phyloP scores from a whole-genome alignment of 2,797 vertebrate genomes.

The Avahi laniger region DNA sequence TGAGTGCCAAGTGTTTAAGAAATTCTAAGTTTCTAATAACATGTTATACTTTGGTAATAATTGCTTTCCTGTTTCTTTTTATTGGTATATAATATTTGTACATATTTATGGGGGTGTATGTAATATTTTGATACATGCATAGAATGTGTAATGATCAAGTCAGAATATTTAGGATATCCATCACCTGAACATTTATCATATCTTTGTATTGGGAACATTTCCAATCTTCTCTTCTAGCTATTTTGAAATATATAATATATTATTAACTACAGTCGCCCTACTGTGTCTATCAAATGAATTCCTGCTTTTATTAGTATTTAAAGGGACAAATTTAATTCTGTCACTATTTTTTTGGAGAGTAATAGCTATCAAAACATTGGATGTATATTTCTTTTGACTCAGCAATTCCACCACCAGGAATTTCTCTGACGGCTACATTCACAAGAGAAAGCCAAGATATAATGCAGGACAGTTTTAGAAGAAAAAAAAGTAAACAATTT shows the following conservation, averaged over 20 bases:
- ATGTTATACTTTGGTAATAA: background rate
- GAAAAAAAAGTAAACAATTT: background rate
- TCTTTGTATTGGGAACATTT: background rate
- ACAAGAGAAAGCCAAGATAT: background rate
- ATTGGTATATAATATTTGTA: background rate
- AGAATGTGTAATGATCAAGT: background rate
- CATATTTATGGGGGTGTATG: background rate
- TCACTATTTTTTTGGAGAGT: background rate
- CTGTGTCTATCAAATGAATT: background rate
- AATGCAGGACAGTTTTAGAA: constrained; percentile 42
- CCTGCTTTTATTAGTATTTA: constrained; percentile 37
- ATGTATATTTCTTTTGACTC: constrained; percentile 16
- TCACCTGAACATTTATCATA: background rate
- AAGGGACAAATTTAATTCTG: background rate
- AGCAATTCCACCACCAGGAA: constrained; percentile 32
- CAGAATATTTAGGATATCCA: background rate
- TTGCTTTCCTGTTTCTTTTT: background rate
- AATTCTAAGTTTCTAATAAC: constrained; percentile 48
- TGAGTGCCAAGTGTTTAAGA: constrained; percentile 14
- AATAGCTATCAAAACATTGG: background rate
- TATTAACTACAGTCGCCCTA: background rate
- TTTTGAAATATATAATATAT: background rate
- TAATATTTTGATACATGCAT: background rate
- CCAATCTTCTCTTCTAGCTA: background rate
- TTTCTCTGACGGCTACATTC: constrained; percentile 17